Evolutionary conservation across 2,113 vertebrate species (phyloP), one percentile per base, ranked within the genome.

Genomic region (Lipophrys pholis): DNA sequence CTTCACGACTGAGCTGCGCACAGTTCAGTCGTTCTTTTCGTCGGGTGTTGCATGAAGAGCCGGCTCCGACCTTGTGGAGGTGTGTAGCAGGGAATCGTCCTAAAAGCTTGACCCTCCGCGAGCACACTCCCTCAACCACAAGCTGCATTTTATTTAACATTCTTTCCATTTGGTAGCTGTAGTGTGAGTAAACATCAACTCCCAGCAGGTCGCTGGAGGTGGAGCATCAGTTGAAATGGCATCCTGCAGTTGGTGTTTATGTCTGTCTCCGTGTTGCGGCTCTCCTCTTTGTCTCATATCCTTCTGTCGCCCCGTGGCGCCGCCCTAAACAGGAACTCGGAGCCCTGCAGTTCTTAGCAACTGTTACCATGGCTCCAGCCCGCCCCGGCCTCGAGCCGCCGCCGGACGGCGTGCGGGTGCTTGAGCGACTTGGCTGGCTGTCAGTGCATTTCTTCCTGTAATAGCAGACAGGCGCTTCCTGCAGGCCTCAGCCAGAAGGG

Each of bases 371-470:
- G 76, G 54, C 53, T 76, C 15, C 58, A 50, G 60, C 59, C 70
- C 53, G 51, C 56, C 57, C 68, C 36, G 42, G 21, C 39, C 67
- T 36, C n/a, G 11, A 45, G 80, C 63, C 68, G 69, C 45, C 58
- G 42, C 73, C 62, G 58, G 70, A 82, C 78, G 8, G 41, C 69
- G 69, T 73, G 54, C 5, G 6, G 45, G 21, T 45, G 62, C 80
- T 8, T 16, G 11, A 54, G 58, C 51, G 67, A 59, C 58, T 69
- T 71, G 74, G 71, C 76, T 76, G 73, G 67, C 73, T 76, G 69
- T 80, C 40, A 46, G 63, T 42, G 1, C 9, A 52, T 69, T 58
- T 78, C 80, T 88, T 88, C 86, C 90, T 89, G 78, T 87, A 76
- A 78, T 43, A 73, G 69, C 77, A 76, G 61, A 83, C 51, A 42